Percentiles rank a stretch among this genome's conserved stretches.
Evolutionary conservation across 2,797 vertebrate species (phyloP).

Genomic region (Acipenser oxyrinchus): DNA sequence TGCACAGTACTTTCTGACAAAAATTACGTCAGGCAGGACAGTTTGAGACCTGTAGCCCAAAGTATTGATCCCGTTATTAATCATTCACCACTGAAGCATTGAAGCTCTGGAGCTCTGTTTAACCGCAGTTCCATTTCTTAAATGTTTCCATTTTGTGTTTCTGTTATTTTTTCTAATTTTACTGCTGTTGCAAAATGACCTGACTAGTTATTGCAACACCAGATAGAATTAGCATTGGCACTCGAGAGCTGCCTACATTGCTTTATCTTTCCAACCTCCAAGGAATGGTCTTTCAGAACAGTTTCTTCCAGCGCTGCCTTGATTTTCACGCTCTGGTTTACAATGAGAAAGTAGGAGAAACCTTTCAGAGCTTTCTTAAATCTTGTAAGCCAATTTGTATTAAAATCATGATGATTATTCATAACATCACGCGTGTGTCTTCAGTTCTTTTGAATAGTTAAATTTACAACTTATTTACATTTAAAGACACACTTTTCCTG

Average conservation of each 20-base stretch:
- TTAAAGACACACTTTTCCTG: no score
- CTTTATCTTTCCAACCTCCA: neutral
- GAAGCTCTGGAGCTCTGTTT: neutral
- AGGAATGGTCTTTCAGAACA: constrained; percentile 3
- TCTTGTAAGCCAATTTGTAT: no score
- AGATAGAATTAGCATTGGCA: neutral
- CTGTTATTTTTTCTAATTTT: neutral
- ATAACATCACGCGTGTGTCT: no score
- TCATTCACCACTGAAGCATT: constrained; percentile 8
- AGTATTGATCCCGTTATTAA: constrained; percentile 10
- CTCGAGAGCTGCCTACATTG: neutral
- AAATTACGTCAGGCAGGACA: neutral
- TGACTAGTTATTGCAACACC: neutral
- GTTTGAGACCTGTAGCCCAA: constrained; percentile 2
- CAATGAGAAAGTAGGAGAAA: constrained; percentile 11
- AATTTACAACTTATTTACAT: no score
- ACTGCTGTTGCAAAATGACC: neutral
- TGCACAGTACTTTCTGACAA: neutral
- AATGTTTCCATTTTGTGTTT: constrained; percentile 6
- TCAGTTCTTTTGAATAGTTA: no score
- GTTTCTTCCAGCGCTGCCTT: neutral
- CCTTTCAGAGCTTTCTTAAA: no score
- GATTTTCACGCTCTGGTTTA: constrained; percentile 6
- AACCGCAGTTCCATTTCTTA: neutral
- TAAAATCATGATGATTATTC: no score